Evolutionary conservation across 2,113 vertebrate genomes (phyloP).

Genomic region (Phalacrocorax pelagicus): DNA sequence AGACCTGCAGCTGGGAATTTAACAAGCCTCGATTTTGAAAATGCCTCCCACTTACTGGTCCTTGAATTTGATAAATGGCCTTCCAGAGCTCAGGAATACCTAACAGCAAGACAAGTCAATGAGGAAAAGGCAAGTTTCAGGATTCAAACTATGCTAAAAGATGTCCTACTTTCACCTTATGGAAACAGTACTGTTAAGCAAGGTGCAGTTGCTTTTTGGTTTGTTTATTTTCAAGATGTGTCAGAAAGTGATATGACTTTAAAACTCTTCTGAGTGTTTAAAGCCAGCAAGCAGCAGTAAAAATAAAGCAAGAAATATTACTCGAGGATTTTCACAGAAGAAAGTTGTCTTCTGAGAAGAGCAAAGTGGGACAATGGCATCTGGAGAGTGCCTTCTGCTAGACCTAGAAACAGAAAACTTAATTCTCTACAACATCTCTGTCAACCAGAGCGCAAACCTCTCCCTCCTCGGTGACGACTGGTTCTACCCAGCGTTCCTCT

Average conservation of each 20-base stretch:
- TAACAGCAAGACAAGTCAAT: not conserved
- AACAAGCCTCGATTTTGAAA: not conserved
- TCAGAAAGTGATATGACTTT: not conserved
- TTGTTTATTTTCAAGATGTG: not conserved
- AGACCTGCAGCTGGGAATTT: not conserved
- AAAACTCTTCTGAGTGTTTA: not conserved
- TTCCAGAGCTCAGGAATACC: constrained; percentile 14
- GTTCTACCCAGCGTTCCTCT: constrained; percentile 80
- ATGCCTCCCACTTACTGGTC: not conserved
- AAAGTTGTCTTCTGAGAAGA: not conserved
- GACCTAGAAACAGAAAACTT: constrained; percentile 65
- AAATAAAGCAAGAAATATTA: not conserved
- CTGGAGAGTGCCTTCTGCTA: constrained; percentile 66
- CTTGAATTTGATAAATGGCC: not conserved
- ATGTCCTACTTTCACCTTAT: not conserved
- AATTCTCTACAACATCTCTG: constrained; percentile 63
- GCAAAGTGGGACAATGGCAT: constrained; percentile 72
- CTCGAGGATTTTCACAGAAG: not conserved
- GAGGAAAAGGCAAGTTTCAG: constrained; percentile 10
- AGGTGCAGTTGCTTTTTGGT: not conserved
- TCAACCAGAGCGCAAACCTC: constrained; percentile 56
- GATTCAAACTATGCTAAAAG: not conserved
- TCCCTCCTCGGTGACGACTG: constrained; percentile 59
- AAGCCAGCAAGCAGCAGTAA: not conserved
- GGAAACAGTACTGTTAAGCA: not conserved